These are phyloP conservation scores for Pandemis heparana DNA, from an alignment of 2,888 invertebrate genomes.

Conservation along the genomic window DNA sequence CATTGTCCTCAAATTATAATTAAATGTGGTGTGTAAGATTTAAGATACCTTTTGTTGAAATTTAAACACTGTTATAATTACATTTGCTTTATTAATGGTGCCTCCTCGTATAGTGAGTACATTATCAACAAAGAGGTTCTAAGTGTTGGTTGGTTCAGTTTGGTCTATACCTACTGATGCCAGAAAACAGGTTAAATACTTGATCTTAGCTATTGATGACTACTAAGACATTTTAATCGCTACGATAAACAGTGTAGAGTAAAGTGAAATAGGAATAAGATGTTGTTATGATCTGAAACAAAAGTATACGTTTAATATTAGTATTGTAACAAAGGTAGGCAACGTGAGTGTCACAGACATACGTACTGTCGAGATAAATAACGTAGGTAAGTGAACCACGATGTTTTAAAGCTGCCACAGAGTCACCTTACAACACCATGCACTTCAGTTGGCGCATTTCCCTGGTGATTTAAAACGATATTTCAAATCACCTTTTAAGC, in stretches of 20 bases:
- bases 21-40: slow-evolving; percentile 3
- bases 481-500: too few species aligned
- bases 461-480: too few species aligned
- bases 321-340: too few species aligned
- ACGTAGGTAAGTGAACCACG: too few species aligned
- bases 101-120: background rate
- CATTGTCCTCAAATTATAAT: background rate
- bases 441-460: too few species aligned
- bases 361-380: too few species aligned
- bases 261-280: slow-evolving; percentile 74
- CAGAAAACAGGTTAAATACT: background rate
- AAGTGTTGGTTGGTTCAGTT: background rate
- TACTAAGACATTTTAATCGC: slow-evolving; percentile 48
- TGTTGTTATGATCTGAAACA: slow-evolving; percentile 66
- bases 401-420: too few species aligned
- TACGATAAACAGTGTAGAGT: slow-evolving; percentile 67
- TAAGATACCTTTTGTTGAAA: background rate
- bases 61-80: slow-evolving; percentile 3
- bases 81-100: slow-evolving; percentile 3
- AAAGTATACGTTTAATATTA: background rate
- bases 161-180: background rate
- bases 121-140: background rate
- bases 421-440: too few species aligned
- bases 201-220: background rate
- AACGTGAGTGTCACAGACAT: too few species aligned